Base-by-base conservation (phyloP, 1,140 invertebrate genomes). In the Temnothorax longispinosus region DNA sequence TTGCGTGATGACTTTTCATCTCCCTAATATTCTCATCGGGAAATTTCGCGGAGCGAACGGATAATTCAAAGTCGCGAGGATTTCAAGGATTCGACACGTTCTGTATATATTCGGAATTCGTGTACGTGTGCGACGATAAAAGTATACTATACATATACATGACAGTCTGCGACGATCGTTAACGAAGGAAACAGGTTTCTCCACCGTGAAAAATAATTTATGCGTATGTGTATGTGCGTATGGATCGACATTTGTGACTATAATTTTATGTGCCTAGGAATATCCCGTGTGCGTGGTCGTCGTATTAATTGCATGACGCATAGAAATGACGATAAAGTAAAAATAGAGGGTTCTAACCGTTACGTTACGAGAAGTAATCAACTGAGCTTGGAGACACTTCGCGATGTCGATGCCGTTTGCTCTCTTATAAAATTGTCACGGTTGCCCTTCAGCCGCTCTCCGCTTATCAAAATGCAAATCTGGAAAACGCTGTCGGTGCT, bases 141-240 rank as follows among this genome's bases (percentile, higher is more conserved):
- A 35, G 47, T 81, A 58, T 60, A 60, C 65, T 81, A 50, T 72
- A 77, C 44, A 38, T 81, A 50, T 72, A 77, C 44, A 27, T 86
- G 64, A 87, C 56, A 56, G 50, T 85, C 67, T 4, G 47, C 32
- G 75, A 67, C 41, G 60, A 56, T 56, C 62, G 35, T 80, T 62
- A 21, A 85, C 41, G 71, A 85, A 85, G 54, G 44, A 18, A 76
- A 85, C 65, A 41, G 38, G 32, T 38, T 65, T 47, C 27, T 72
- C 11, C 50, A 56, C 1, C 18, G 54, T 60, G 41, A 84, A 74
- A 84, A 84, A 84, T 60, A 74, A 67, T 76, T 74, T 85, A 75
- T 88, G 81, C 69, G 35, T 27, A 38, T 56, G 71, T 77, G 60
- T 69, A 78, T 87, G 84, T 81, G 85, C 84, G 85, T 80, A 78